A percentile compares a stretch with the other conserved stretches of the same genome.
Conservation (phyloP, 2,113 vertebrate species). For the Gallinago media region DNA sequence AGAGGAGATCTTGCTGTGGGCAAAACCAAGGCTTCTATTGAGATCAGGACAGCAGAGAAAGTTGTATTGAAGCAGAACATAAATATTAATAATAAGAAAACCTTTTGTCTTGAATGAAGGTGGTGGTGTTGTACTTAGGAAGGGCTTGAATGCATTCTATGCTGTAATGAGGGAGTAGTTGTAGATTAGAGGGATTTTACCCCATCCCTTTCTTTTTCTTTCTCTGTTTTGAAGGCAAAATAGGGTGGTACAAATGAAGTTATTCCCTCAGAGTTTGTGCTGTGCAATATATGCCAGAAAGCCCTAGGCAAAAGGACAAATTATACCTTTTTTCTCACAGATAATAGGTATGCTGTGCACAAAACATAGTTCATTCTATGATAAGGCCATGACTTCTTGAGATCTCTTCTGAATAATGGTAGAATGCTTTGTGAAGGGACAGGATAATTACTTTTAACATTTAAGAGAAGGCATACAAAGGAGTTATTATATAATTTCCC, state of each 20-base stretch:
- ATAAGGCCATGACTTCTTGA: not conserved
- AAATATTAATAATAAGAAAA: not conserved
- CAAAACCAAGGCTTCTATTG: not conserved
- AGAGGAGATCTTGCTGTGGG: not conserved
- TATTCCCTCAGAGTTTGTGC: not conserved
- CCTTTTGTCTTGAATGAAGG: not conserved
- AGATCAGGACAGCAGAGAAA: not conserved
- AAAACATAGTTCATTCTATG: not conserved
- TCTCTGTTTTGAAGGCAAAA: not conserved
- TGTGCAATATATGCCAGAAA: not conserved
- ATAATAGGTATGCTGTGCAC: not conserved
- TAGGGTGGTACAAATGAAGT: not conserved
- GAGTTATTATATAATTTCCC: not conserved
- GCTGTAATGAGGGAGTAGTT: not conserved
- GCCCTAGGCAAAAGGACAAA: not conserved
- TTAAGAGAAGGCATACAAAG: not conserved
- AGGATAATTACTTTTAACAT: slow-evolving; percentile 18
- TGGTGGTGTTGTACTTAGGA: not conserved
- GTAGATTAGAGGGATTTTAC: not conserved
- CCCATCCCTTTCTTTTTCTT: not conserved
- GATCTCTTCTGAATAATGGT: not conserved
- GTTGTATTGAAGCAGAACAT: not conserved
- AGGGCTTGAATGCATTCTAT: not conserved
- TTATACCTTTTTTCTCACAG: not conserved
- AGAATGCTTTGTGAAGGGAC: not conserved